Evolutionary conservation across 2,888 invertebrate genomes (phyloP).

Genomic region (Aporophyla nigra): DNA sequence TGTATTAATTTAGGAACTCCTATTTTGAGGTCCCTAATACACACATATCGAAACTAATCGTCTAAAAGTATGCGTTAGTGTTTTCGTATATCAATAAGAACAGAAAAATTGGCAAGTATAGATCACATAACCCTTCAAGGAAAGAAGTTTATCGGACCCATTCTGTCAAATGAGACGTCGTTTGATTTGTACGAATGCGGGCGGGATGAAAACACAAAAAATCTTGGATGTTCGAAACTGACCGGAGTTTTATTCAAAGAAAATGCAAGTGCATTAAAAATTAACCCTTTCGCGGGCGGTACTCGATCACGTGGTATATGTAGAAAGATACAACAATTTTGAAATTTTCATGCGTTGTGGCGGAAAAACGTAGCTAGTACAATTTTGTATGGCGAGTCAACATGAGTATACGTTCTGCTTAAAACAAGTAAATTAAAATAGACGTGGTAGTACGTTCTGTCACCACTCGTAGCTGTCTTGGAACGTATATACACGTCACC

Average conservation of each 20-base stretch:
- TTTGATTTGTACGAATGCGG: conserved; percentile 48
- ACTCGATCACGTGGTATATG: too few relatives aligned
- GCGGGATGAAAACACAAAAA: conserved; percentile 40
- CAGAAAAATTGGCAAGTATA: neutral
- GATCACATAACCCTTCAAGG: conserved; percentile 31
- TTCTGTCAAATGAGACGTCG: conserved; percentile 53
- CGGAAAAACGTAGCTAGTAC: too few relatives aligned
- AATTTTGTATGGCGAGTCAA: too few relatives aligned
- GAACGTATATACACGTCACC: too few relatives aligned
- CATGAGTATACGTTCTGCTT: too few relatives aligned
- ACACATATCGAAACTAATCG: neutral
- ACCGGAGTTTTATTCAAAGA: neutral
- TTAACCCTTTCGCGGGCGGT: too few relatives aligned
- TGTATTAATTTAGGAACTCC: neutral
- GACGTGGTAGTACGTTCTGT: too few relatives aligned
- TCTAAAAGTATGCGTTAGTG: neutral
- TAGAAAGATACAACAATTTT: too few relatives aligned
- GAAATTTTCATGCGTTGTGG: too few relatives aligned
- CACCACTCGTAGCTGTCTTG: too few relatives aligned
- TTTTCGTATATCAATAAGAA: neutral
- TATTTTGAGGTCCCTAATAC: neutral
- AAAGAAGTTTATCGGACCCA: conserved; percentile 47
- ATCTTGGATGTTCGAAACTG: conserved; percentile 1
- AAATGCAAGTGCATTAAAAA: neutral
- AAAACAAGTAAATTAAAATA: too few relatives aligned